A percentile compares a stretch with the other conserved stretches of the same genome.
Evolutionary conservation across 2,888 invertebrate species (phyloP).

Genomic region (Saturnia japonica): DNA sequence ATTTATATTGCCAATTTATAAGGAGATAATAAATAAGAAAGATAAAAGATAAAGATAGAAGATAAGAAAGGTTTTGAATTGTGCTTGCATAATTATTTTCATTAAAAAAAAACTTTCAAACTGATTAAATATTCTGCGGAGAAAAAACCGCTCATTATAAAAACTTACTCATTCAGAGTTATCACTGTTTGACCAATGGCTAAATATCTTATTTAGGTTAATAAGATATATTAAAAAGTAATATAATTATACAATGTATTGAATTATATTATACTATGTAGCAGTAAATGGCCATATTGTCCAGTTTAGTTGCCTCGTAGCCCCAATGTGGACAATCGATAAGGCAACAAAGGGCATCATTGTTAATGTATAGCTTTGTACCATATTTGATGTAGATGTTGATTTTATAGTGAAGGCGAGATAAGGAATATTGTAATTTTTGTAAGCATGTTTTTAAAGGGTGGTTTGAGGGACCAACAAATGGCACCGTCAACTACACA

Average conservation of each 20-base stretch:
- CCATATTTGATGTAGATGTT: slow-evolving; percentile 19
- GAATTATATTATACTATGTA: slow-evolving; percentile 27
- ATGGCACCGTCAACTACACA: background rate
- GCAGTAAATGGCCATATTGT: slow-evolving; percentile 34
- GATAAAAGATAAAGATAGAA: no score
- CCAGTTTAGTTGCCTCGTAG: slow-evolving; percentile 35
- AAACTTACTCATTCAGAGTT: background rate
- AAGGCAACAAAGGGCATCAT: slow-evolving; percentile 42
- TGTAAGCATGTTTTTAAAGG: background rate
- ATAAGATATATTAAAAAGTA: background rate
- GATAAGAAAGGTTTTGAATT: no score
- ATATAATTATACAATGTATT: slow-evolving; percentile 7
- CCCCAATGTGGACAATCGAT: slow-evolving; percentile 41
- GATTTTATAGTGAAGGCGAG: slow-evolving; percentile 19
- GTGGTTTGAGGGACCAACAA: background rate
- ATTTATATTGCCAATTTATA: no score
- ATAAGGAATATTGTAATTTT: background rate
- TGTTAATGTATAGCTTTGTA: slow-evolving; percentile 31
- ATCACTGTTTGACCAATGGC: background rate
- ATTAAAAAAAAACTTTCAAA: background rate
- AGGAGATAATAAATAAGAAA: no score
- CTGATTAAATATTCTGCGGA: background rate
- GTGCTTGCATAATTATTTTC: background rate
- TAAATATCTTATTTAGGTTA: background rate
- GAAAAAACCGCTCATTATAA: background rate